Conservation (phyloP, 2,888 invertebrate species). For the Atethmia centrago region DNA sequence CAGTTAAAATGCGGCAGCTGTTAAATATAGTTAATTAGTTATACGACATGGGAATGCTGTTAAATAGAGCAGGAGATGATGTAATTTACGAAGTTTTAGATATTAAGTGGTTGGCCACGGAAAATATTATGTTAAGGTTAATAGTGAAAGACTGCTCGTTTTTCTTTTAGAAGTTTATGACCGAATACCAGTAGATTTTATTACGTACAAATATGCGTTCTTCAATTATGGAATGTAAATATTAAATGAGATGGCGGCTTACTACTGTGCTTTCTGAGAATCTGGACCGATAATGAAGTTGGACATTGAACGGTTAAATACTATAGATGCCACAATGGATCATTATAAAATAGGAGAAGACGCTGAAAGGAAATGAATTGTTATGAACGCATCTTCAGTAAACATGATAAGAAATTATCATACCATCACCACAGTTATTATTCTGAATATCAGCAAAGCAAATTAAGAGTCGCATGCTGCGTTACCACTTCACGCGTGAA, state of each 20-base stretch:
- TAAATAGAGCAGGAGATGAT: conserved; percentile 66
- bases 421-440: conserved; percentile 18
- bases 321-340: conserved; percentile 1
- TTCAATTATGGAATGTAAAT: conserved; percentile 56
- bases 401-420: conserved; percentile 1
- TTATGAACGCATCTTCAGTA: neutral
- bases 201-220: conserved; percentile 38
- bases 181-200: conserved; percentile 40
- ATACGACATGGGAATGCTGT: conserved; percentile 73
- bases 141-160: conserved; percentile 32
- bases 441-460: conserved; percentile 34
- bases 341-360: neutral
- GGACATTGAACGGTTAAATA: neutral
- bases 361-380: neutral
- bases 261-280: conserved; percentile 12
- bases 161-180: conserved; percentile 45
- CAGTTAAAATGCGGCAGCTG: conserved; percentile 84
- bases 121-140: conserved; percentile 54
- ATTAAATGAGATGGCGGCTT: conserved; percentile 32
- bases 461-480: conserved; percentile 40
- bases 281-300: neutral
- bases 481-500: conserved; percentile 55
- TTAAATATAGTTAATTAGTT: conserved; percentile 85
- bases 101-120: conserved; percentile 59
- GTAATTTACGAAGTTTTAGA: conserved; percentile 66